Evolutionary conservation across 2,797 vertebrate species (phyloP).

Genomic region (Loriculus beryllinus): DNA sequence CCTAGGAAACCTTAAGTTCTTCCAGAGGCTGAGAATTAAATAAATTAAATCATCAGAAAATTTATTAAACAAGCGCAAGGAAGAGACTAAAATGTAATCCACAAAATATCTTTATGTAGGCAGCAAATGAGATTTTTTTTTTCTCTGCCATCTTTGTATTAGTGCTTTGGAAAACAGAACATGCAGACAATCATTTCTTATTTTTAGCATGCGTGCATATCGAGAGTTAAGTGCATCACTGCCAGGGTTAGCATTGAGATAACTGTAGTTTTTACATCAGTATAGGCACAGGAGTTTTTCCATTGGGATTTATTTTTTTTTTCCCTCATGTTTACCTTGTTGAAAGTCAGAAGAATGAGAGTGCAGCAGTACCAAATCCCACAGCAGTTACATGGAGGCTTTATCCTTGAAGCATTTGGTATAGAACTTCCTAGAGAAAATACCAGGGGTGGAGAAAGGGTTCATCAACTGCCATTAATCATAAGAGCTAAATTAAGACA

Average conservation of each 20-base stretch:
- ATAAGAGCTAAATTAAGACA: not conserved
- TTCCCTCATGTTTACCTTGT: not conserved
- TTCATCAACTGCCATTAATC: not conserved
- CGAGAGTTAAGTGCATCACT: not conserved
- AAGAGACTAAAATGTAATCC: not conserved
- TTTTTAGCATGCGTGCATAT: not conserved
- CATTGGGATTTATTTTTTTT: not conserved
- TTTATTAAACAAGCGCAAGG: constrained; percentile 44
- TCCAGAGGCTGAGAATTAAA: constrained; percentile 10
- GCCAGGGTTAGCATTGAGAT: not conserved
- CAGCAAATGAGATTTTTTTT: not conserved
- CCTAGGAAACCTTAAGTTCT: not conserved
- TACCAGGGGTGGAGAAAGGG: not conserved
- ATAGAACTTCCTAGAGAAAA: not conserved
- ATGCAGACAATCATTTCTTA: not conserved
- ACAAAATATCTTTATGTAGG: constrained; percentile 30
- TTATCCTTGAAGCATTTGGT: not conserved
- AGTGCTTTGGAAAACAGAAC: not conserved
- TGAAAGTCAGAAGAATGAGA: not conserved
- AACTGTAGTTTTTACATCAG: not conserved
- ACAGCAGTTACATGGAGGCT: not conserved
- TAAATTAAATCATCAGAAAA: constrained; percentile 39
- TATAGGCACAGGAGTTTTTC: not conserved
- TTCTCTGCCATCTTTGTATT: not conserved
- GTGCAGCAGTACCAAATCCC: not conserved